Base-by-base conservation (phyloP, 2,113 vertebrate species). In the Lycocorax pyrrhopterus region DNA sequence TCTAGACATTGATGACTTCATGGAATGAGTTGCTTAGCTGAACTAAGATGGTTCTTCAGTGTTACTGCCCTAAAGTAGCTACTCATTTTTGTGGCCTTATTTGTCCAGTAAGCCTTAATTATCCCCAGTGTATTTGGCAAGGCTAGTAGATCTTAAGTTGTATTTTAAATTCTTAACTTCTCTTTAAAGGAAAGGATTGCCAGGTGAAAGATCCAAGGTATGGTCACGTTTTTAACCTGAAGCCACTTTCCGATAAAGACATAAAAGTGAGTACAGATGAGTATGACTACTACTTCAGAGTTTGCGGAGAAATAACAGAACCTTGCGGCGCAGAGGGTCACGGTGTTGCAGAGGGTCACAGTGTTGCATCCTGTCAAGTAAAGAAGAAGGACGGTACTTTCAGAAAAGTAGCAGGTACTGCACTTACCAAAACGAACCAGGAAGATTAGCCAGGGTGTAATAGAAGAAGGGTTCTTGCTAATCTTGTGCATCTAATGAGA, bases 221-320 rank as follows among this genome's bases (percentile, higher is more conserved):
- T 3, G 98, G 98, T 89, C 98, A 98, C 13, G 20, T 98, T 88
- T 99, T 99, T 75, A 76, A 99, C 96, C 97, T 99, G 93, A 98
- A 83, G 73, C 96, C 99, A 1, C 98, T 99, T 89, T 97, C 98
- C 18, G 58, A 90, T 18, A 89, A 67, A 7, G 98, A 99, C 90
- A 98, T 98, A 17, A 27, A 96, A 11, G 96, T 99, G 89, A 95
- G 10, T 4, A 96, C 87, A 3, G 96, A 82, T 0, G 97, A 98
- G 29, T 99, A 99, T 59, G 98, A 87, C 53, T 99, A 99, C 96
- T 97, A 98, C 95, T 98, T 99, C 92, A 98, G 98, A 5, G 97
- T 99, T 39, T 99, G 99, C 27, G 98, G 97, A 29, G 89, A 92
- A 71, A 95, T 99, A n/a, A 62, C 23, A 6, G 43, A 56, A 1